Evolutionary conservation across 2,888 invertebrate species (phyloP).

Genomic region (Atherix ibis): DNA sequence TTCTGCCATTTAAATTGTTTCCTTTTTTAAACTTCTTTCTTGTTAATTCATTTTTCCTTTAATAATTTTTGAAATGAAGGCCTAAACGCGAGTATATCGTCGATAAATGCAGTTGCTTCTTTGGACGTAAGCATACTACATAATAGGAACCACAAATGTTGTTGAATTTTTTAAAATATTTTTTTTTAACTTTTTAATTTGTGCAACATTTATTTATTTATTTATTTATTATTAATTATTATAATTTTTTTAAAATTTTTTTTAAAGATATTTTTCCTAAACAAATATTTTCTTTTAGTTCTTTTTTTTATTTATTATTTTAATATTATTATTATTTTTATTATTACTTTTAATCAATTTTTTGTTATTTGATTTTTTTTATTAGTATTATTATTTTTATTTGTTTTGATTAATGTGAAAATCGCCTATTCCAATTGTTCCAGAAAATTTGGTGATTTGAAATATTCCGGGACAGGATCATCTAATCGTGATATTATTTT

Average conservation of each 20-base stretch:
- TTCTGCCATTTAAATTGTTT: slow-evolving; percentile 15
- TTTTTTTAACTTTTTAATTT: slow-evolving; percentile 15
- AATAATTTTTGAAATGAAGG: slow-evolving; percentile 48
- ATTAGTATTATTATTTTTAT: slow-evolving; percentile 3
- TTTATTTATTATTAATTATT: slow-evolving; percentile 12
- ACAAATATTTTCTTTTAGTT: slow-evolving; percentile 9
- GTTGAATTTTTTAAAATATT: slow-evolving; percentile 14
- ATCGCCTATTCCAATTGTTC: slow-evolving; percentile 78
- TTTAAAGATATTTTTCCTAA: slow-evolving; percentile 16
- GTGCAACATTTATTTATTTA: slow-evolving; percentile 9
- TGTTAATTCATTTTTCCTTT: slow-evolving; percentile 21
- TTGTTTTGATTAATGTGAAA: slow-evolving; percentile 29
- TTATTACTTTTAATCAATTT: slow-evolving; percentile 14
- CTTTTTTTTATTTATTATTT: slow-evolving; percentile 7
- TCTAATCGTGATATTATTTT: slow-evolving; percentile 98
- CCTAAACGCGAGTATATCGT: slow-evolving; percentile 50
- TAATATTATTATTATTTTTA: slow-evolving; percentile 6
- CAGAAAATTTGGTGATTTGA: slow-evolving; percentile 98
- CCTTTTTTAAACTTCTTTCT: slow-evolving; percentile 13
- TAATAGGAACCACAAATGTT: slow-evolving; percentile 22
- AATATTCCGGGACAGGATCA: slow-evolving; percentile 97
- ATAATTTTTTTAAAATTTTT: slow-evolving; percentile 20
- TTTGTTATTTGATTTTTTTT: slow-evolving; percentile 10
- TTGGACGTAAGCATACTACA: slow-evolving; percentile 23
- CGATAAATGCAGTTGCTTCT: slow-evolving; percentile 38